phyloP scores from a whole-genome alignment of 2,797 vertebrate species.

The Amniataba percoides region DNA sequence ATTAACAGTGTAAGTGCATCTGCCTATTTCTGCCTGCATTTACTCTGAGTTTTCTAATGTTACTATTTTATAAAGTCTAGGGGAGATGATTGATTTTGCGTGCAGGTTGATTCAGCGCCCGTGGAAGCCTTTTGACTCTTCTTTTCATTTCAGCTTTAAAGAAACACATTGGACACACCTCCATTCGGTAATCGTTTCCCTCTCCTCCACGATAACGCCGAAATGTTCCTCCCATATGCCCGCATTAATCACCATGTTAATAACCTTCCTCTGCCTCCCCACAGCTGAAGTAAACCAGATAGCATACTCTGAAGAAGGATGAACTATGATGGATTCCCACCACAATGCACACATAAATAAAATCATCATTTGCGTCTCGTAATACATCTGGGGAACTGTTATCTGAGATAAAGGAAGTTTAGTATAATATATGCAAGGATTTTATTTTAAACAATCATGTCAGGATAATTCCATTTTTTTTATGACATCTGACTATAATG shows the following conservation, averaged over 20 bases:
- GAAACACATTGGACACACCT: conserved; percentile 74
- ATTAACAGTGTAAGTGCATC: conserved; percentile 61
- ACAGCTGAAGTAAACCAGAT: conserved; percentile 66
- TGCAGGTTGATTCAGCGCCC: conserved; percentile 57
- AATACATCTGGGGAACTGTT: conserved; percentile 39
- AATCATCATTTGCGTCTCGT: conserved; percentile 48
- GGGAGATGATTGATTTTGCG: conserved; percentile 68
- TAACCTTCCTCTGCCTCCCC: conserved; percentile 68
- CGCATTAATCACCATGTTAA: conserved; percentile 80
- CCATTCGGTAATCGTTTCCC: conserved; percentile 71
- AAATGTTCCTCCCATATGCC: conserved; percentile 68
- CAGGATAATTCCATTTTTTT: conserved; percentile 33
- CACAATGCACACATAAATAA: conserved; percentile 55
- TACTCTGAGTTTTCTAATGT: conserved; percentile 59
- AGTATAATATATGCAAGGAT: conserved; percentile 28
- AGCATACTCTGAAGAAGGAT: conserved; percentile 39
- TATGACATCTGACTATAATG: neutral
- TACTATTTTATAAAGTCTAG: conserved; percentile 68
- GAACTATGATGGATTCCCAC: conserved; percentile 63
- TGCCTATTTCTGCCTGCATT: conserved; percentile 42
- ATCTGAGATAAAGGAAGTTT: conserved; percentile 41
- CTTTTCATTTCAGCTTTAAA: conserved; percentile 72
- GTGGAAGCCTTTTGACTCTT: conserved; percentile 62
- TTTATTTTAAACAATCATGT: conserved; percentile 36
- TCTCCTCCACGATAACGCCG: conserved; percentile 56